Conservation (phyloP, 2,888 invertebrate species). For the Aleiodes alternator region DNA sequence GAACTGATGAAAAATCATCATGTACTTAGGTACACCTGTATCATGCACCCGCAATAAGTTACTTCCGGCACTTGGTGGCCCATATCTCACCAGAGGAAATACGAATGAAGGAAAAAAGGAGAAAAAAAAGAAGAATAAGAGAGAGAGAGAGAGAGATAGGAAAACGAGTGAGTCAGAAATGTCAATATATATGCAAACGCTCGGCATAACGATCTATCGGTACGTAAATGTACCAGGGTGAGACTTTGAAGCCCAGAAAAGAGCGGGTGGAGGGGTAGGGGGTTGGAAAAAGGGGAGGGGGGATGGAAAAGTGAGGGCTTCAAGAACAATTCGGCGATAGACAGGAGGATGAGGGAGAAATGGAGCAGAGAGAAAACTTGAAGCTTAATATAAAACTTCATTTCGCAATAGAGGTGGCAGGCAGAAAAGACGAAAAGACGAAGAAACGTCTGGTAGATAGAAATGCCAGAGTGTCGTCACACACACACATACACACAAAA, state of each 20-base stretch:
- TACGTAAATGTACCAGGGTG: constrained; percentile 72
- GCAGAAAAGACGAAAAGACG: constrained; percentile 58
- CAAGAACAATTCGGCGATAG: constrained; percentile 30
- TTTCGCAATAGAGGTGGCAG: constrained; percentile 72
- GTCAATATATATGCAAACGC: constrained; percentile 75
- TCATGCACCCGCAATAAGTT: constrained; percentile 9
- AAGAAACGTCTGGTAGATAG: constrained; percentile 61
- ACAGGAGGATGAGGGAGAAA: constrained; percentile 38
- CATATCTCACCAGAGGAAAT: constrained; percentile 6
- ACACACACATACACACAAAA: constrained; percentile 19
- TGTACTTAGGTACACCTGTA: constrained; percentile 29
- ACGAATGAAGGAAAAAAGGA: constrained; percentile 18
- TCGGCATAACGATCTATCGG: constrained; percentile 74
- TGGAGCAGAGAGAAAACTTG: constrained; percentile 61
- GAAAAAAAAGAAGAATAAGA: neutral
- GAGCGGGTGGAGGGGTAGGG: too few relatives aligned
- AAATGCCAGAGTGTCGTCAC: constrained; percentile 59
- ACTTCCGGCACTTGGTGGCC: constrained; percentile 20
- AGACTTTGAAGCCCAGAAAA: constrained; percentile 56
- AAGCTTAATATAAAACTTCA: constrained; percentile 75
- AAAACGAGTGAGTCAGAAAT: constrained; percentile 58
- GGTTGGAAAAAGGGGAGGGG: constrained; percentile 44
- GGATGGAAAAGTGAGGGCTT: constrained; percentile 45
- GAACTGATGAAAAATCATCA: constrained; percentile 27
- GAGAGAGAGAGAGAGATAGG: constrained; percentile 19